Evolutionary conservation across 1,140 invertebrate species (phyloP).

Genomic region (Aphaenogaster rudis): DNA sequence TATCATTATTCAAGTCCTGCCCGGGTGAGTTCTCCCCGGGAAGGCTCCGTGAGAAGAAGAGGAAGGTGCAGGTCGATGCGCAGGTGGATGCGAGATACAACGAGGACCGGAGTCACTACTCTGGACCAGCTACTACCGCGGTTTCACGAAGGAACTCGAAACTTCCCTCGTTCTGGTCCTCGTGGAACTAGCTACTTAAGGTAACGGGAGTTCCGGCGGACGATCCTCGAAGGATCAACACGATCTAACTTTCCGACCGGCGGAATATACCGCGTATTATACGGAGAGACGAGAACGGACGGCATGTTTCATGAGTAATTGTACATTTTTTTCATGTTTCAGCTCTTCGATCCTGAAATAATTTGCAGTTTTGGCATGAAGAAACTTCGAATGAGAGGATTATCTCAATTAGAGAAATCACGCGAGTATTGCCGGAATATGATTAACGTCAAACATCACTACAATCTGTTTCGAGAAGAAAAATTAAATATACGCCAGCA

Average conservation of each 20-base stretch:
- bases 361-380: background rate
- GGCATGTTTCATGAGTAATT: background rate
- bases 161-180: conserved; percentile 68
- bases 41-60: conserved; percentile 45
- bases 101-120: conserved; percentile 26
- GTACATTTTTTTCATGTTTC: background rate
- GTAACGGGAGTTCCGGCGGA: conserved; percentile 63
- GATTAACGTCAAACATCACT: background rate
- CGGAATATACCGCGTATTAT: conserved; percentile 34
- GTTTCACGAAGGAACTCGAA: conserved; percentile 68
- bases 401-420: background rate
- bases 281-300: background rate
- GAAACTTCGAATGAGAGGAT: background rate
- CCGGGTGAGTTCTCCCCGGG: background rate
- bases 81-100: conserved; percentile 50
- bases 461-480: background rate
- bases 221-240: conserved; percentile 71
- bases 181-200: conserved; percentile 67
- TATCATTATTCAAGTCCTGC: conserved; percentile 74
- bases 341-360: background rate
- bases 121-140: conserved; percentile 43
- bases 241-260: conserved; percentile 67
- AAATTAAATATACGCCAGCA: background rate
- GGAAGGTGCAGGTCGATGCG: background rate
- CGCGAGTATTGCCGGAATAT: too few species aligned